phyloP scores from a whole-genome alignment of 30 jellyfish, hydroid and myxozoan species.

The Pseudorhiza aurosa region DNA sequence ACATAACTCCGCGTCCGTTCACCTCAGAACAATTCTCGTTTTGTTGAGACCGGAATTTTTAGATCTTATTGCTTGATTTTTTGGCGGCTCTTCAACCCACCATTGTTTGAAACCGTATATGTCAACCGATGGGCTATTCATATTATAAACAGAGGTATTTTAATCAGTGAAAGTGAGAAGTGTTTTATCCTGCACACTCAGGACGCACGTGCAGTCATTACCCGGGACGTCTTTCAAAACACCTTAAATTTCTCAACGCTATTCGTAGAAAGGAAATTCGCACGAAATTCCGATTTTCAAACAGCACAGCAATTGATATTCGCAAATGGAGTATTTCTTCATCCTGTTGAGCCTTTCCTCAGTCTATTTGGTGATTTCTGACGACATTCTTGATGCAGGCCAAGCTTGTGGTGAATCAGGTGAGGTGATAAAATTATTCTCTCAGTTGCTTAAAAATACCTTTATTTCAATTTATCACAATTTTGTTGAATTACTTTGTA shows the following conservation, averaged over 20 bases:
- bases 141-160: too few relatives aligned
- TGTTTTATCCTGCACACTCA: too few relatives aligned
- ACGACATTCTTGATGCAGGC: constrained; percentile 25
- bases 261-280: too few relatives aligned
- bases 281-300: too few relatives aligned
- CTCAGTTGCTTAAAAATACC: too few relatives aligned
- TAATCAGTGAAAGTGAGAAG: too few relatives aligned
- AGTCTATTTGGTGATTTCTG: not conserved
- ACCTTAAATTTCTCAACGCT: too few relatives aligned
- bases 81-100: constrained; percentile 47
- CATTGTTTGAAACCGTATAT: constrained; percentile 9
- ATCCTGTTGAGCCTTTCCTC: not conserved
- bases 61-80: constrained; percentile 3
- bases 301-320: too few relatives aligned
- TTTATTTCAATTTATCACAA: too few relatives aligned
- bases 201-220: too few relatives aligned
- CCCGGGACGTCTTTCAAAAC: too few relatives aligned
- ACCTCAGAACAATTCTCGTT: constrained; percentile 41
- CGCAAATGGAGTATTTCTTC: not conserved
- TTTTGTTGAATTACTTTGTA: too few relatives aligned
- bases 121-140: constrained; percentile 16
- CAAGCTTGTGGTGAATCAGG: constrained; percentile 67
- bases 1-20: not conserved
- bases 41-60: constrained; percentile 21
- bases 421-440: not conserved